A percentile compares a stretch with the other conserved stretches of the same genome.
phyloP scores from a whole-genome alignment of 2,888 invertebrate genomes.

The Callosobruchus maculatus region DNA sequence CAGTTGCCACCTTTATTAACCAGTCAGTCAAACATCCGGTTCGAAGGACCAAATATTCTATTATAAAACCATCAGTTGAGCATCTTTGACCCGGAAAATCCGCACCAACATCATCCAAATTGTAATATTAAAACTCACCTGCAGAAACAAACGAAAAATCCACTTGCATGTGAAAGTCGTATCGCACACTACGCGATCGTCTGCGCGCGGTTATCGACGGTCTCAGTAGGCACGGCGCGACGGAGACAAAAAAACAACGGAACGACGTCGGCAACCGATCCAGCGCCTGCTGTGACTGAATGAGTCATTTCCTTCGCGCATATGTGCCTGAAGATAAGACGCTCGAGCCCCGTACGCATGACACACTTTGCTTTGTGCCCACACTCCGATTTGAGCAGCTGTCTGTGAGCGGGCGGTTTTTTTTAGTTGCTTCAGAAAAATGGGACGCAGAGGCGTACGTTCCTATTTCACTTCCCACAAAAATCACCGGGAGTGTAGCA shows the following conservation, averaged over 20 bases:
- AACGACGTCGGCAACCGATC: constrained; percentile 1
- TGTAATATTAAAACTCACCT: not conserved
- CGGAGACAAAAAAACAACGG: not conserved
- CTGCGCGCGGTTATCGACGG: not conserved
- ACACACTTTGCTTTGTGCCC: constrained; percentile 11
- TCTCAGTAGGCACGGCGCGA: not conserved
- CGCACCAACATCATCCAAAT: not conserved
- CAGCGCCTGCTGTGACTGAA: constrained; percentile 14
- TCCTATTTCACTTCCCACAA: not conserved
- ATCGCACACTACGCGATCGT: not conserved
- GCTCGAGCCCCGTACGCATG: constrained; percentile 10
- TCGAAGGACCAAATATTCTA: not conserved
- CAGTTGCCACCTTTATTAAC: too few species aligned
- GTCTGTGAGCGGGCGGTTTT: not conserved
- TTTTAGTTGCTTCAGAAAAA: not conserved
- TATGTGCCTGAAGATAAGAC: constrained; percentile 12
- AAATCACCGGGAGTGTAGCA: too few species aligned
- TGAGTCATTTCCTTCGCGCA: constrained; percentile 17
- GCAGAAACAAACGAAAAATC: not conserved
- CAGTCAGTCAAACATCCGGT: too few species aligned
- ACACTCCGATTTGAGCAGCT: not conserved
- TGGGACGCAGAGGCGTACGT: not conserved
- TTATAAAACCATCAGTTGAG: not conserved
- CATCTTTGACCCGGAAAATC: not conserved
- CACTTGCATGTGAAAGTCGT: not conserved